These are phyloP conservation scores for Odocoileus virginianus DNA, from an alignment of 2,113 vertebrate species.

Conservation along the genomic window DNA sequence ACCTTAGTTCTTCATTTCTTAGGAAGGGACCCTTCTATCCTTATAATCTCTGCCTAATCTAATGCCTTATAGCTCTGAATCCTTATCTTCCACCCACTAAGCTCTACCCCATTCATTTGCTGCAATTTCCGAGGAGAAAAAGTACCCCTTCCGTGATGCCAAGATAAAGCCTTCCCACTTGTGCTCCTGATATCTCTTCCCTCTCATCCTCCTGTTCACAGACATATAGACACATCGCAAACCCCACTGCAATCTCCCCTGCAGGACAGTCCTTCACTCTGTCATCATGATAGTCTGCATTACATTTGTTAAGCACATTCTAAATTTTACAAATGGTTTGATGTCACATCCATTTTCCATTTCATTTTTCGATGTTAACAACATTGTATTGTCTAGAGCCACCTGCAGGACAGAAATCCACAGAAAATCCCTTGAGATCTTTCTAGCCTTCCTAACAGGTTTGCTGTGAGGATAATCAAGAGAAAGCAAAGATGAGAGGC, in stretches of 20 bases:
- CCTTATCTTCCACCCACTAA: rapidly evolving
- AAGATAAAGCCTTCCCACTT: neutral
- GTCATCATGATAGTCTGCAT: rapidly evolving
- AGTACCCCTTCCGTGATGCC: neutral
- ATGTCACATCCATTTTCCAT: neutral
- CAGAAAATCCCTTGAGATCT: neutral
- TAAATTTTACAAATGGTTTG: neutral
- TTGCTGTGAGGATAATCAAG: neutral
- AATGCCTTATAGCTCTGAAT: neutral
- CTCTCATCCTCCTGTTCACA: rapidly evolving
- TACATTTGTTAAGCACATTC: no score
- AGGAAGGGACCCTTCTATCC: neutral
- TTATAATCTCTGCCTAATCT: neutral
- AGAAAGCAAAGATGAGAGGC: neutral
- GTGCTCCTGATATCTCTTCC: neutral
- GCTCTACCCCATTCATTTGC: neutral
- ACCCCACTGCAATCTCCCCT: neutral
- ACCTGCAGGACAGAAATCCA: neutral
- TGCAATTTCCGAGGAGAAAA: neutral
- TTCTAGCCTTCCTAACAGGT: neutral
- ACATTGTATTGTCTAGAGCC: neutral
- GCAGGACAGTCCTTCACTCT: no score
- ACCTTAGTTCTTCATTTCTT: neutral
- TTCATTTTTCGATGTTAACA: neutral
- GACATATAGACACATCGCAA: neutral